Conservation (phyloP, 2,888 invertebrate genomes). For the Asteroscopus sphinx region DNA sequence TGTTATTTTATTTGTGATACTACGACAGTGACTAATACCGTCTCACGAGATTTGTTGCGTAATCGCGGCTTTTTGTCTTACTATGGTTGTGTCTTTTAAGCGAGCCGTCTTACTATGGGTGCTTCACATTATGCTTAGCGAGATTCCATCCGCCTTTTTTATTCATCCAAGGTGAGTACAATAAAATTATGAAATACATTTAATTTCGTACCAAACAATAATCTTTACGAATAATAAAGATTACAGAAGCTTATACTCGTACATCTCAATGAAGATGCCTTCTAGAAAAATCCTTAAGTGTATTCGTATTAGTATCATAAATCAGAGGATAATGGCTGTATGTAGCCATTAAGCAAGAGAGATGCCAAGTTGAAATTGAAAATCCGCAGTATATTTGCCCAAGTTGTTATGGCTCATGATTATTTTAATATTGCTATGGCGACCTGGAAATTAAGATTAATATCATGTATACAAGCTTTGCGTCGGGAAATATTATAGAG, state of each 20-base stretch:
- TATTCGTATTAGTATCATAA: conserved; percentile 57
- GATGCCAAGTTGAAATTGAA: conserved; percentile 62
- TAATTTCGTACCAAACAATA: too few relatives aligned
- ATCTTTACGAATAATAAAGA: conserved; percentile 35
- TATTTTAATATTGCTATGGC: conserved; percentile 45
- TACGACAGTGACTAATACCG: too few relatives aligned
- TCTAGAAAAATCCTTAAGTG: conserved; percentile 49
- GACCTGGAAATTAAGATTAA: conserved; percentile 46
- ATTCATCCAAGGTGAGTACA: too few relatives aligned
- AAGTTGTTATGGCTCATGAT: conserved; percentile 48
- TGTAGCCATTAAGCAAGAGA: conserved; percentile 55
- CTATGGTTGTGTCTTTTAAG: too few relatives aligned
- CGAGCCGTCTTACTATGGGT: too few relatives aligned
- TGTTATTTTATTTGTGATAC: too few relatives aligned
- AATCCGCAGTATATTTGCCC: conserved; percentile 49
- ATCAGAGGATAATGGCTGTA: conserved; percentile 57
- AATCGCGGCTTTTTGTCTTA: too few relatives aligned
- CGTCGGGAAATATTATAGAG: conserved; percentile 18
- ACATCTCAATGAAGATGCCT: conserved; percentile 39
- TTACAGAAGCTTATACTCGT: conserved; percentile 14
- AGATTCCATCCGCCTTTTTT: too few relatives aligned
- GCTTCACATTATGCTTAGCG: too few relatives aligned
- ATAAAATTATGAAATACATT: too few relatives aligned
- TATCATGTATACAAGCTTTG: conserved; percentile 24
- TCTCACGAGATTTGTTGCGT: too few relatives aligned